phyloP scores from a whole-genome alignment of 2,888 invertebrate genomes.

The Hirtodrosophila histrioides region DNA sequence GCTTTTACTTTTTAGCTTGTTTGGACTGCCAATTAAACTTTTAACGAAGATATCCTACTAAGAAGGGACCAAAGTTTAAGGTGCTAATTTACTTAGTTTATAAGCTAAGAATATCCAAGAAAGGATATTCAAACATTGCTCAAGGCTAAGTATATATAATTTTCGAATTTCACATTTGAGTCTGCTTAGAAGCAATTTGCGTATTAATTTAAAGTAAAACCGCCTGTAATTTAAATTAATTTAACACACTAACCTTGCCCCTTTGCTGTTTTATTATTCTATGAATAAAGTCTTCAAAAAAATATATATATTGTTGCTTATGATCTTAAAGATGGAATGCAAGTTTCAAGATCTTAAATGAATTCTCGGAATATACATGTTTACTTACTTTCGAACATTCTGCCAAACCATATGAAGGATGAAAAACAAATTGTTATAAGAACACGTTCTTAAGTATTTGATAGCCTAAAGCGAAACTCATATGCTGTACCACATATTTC shows the following conservation, averaged over 20 bases:
- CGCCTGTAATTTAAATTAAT: no score
- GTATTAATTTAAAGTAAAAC: no score
- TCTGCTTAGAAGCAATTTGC: no score
- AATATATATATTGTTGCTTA: no score
- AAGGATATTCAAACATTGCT: neutral
- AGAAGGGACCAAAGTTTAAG: conserved; percentile 25
- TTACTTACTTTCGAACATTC: neutral
- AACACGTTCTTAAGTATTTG: conserved; percentile 1
- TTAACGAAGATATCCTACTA: conserved; percentile 3
- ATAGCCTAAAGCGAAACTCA: neutral
- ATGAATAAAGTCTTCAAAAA: no score
- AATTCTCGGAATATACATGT: conserved; percentile 10
- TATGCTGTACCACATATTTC: conserved; percentile 12
- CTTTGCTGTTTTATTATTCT: no score
- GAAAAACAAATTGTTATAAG: conserved; percentile 18
- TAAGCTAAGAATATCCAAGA: conserved; percentile 2
- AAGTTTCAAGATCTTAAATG: neutral
- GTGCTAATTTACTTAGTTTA: conserved; percentile 25
- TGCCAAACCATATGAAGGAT: conserved; percentile 2
- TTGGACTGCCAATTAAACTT: conserved; percentile 39
- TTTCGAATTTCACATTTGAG: no score
- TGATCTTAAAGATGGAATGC: no score
- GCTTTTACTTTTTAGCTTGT: conserved; percentile 10
- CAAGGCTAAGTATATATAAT: no score
- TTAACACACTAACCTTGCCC: no score